Evolutionary conservation across 2,888 invertebrate genomes (phyloP).

Genomic region (Lottia gigantea): DNA sequence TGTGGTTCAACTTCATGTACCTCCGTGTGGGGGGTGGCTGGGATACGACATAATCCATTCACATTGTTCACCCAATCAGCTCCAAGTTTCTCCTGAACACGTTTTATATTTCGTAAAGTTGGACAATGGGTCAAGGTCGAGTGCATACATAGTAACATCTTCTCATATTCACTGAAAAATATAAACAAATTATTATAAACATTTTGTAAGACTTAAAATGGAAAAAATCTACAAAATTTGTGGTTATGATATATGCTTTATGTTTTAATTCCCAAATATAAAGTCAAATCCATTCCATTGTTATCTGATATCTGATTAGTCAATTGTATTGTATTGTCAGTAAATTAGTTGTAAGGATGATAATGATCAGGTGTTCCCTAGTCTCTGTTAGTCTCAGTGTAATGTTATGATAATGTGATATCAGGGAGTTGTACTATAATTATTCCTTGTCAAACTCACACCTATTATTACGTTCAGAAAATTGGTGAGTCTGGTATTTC

Average conservation of each 20-base stretch:
- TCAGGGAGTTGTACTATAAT: too few species aligned
- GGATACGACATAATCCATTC: constrained; percentile 41
- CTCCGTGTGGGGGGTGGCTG: constrained; percentile 24
- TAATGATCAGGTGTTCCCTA: too few species aligned
- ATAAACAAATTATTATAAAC: constrained; percentile 14
- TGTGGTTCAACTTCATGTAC: background rate
- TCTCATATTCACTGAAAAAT: constrained; percentile 43
- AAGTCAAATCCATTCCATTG: too few species aligned
- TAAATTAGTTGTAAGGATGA: too few species aligned
- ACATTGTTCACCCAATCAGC: constrained; percentile 38
- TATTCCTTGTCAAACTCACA: too few species aligned
- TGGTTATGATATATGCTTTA: background rate
- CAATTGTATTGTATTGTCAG: too few species aligned
- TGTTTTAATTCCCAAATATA: too few species aligned
- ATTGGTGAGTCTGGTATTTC: too few species aligned
- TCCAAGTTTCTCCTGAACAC: constrained; percentile 39
- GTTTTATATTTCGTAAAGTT: constrained; percentile 28
- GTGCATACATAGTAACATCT: constrained; percentile 42
- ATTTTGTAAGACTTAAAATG: background rate
- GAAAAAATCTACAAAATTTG: background rate
- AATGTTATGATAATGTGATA: too few species aligned
- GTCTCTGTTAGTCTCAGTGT: too few species aligned
- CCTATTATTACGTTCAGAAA: too few species aligned
- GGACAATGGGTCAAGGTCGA: constrained; percentile 36
- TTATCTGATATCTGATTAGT: too few species aligned